Base-by-base conservation (phyloP, 2,113 vertebrate genomes). In the Coptodon rendalli region DNA sequence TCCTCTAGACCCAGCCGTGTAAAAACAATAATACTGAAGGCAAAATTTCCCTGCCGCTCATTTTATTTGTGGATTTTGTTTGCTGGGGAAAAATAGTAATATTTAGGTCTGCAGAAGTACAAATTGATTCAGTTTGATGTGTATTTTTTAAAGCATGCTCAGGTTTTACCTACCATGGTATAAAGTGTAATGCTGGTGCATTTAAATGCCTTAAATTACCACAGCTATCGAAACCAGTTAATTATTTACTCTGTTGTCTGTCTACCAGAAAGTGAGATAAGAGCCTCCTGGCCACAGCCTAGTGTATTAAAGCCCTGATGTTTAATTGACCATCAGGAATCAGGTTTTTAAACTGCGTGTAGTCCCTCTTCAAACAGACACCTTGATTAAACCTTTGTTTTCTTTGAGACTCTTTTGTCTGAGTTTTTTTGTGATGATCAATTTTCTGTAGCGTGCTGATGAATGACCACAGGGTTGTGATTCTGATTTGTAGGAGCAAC, bases 251-350 rank as follows among this genome's bases (percentile, higher is more conserved):
- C 38, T 14, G 71, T 45, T 71, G 66, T 81, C 84, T 66, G 66
- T 84, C 80, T 61, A 71, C 76, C 88, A 92, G 61, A 91, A 90
- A 80, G 89, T 88, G 87, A 84, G 94, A 93, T 84, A 90, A 81
- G 87, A 91, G 85, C 59, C 88, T 80, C 14, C 31, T 50, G 83
- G 85, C 93, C 84, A 78, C 89, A 87, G 57, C 83, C 85, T 63
- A 80, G 82, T 73, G 52, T 87, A 87, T 84, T 16, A 66, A 81
- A 89, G 17, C 34, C 87, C 94, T 87, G 87, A 96, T 91, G 92
- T 94, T 95, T 94, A 90, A 95, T 90, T 85, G 87, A 91, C 66
- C 84, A 29, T 40, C 57, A 19, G 89, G 93, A 95, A 83, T 95
- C 93, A 92, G 63, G 87, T 94, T 89, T 83, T 87, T 84, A 85